phyloP scores from a whole-genome alignment of 2,113 vertebrate genomes.

The Phaethon lepturus region DNA sequence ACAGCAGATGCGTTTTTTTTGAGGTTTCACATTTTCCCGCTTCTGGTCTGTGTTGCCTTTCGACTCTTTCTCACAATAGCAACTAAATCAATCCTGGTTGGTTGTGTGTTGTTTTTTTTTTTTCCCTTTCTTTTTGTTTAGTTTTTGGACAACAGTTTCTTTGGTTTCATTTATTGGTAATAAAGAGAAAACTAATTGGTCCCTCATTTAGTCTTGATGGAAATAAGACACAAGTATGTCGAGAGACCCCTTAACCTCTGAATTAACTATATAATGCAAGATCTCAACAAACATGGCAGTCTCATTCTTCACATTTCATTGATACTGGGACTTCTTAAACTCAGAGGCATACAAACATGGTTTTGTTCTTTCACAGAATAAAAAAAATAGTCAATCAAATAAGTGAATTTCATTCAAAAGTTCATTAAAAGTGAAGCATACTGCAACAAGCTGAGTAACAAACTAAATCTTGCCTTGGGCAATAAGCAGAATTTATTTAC shows the following conservation, averaged over 20 bases:
- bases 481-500: conserved; percentile 55
- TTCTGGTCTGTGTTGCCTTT: neutral
- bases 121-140: neutral
- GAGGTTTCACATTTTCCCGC: neutral
- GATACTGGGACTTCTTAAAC: neutral
- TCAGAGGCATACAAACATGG: neutral
- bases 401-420: conserved; percentile 31
- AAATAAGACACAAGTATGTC: neutral
- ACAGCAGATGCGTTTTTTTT: accelerated
- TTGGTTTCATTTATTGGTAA: neutral
- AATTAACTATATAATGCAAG: neutral
- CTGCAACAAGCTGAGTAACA: conserved; percentile 11
- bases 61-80: neutral
- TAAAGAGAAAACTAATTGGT: neutral
- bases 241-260: neutral
- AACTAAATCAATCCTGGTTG: neutral
- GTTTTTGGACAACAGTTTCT: neutral
- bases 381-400: neutral
- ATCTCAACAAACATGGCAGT: neutral
- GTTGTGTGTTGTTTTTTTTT: too few species aligned
- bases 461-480: conserved; percentile 50
- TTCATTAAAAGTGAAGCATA: conserved; percentile 50
- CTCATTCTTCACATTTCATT: neutral
- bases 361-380: neutral
- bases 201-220: neutral